A percentile compares a stretch with the other conserved stretches of the same genome.
Conservation (phyloP, 2,888 invertebrate genomes). For the Dryococelus australis region DNA sequence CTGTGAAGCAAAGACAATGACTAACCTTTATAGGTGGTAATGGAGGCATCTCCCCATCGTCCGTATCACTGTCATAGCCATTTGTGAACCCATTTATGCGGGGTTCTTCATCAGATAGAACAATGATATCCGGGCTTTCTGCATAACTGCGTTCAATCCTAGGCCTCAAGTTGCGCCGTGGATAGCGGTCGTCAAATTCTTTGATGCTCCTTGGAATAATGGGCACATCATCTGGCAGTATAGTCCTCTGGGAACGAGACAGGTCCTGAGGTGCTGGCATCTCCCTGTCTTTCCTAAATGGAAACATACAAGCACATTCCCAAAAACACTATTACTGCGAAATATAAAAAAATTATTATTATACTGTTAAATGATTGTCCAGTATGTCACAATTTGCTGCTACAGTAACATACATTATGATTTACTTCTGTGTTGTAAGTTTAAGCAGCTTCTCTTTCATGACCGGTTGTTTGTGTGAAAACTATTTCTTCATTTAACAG, state of each 20-base stretch:
- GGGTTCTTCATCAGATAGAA: slow-evolving; percentile 61
- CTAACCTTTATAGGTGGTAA: slow-evolving; percentile 72
- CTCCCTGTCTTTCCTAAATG: slow-evolving; percentile 40
- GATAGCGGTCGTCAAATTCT: slow-evolving; percentile 57
- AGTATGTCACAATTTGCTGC: too few species aligned
- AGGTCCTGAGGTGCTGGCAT: slow-evolving; percentile 41
- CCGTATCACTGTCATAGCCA: slow-evolving; percentile 68
- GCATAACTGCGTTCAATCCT: slow-evolving; percentile 87
- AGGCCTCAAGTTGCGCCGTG: slow-evolving; percentile 78
- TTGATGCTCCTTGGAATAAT: slow-evolving; percentile 49
- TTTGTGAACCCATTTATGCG: slow-evolving; percentile 62
- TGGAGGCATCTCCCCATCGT: slow-evolving; percentile 70
- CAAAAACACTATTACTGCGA: not conserved
- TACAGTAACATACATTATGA: too few species aligned
- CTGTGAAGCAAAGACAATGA: not conserved
- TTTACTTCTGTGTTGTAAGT: too few species aligned
- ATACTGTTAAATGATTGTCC: too few species aligned
- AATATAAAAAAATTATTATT: not conserved
- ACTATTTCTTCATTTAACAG: too few species aligned
- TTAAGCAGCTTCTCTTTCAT: too few species aligned
- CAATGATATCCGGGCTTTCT: slow-evolving; percentile 74
- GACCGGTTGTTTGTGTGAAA: too few species aligned
- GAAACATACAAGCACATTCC: not conserved
- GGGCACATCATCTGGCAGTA: slow-evolving; percentile 30
- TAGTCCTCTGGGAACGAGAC: slow-evolving; percentile 37